Evolutionary conservation across 2,888 invertebrate species (phyloP), one percentile per base, ranked within the genome.

Genomic region (Agrypnus murinus): DNA sequence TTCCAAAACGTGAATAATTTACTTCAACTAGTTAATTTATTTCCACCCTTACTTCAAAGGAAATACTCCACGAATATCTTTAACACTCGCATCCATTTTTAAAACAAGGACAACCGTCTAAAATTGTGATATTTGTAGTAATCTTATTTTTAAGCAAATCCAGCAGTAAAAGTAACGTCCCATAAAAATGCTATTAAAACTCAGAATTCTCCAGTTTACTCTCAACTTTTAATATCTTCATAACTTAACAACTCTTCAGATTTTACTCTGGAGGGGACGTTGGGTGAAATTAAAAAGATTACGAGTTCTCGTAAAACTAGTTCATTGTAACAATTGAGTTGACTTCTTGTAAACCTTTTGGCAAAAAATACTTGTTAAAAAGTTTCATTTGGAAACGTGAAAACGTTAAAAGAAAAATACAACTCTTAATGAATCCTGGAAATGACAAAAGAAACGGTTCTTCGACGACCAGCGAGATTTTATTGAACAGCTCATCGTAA

Each of bases 401-500:
- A 43, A 60, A 43, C 17, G 15, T 60, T 34, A 46, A 9, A 45
- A 32, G 45, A 46, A 60, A 60, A 60, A 45, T 46, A 46, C 34
- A 60, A 46, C 31, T n/a, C 32, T 46, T 60, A 60, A 60, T 60
- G 46, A 46, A 31, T 60, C 17, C 46, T 60, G 46, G 45, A 46
- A 60, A 46, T 60, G 60, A 60, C 60, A 60, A 60, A 34, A 46
- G 60, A 19, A 60, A 34, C 46, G 46, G 32, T 46, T 46, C 34
- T 14, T 45, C 10, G 32, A 10, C 46, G 46, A 17, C 45, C 5
- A 60, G 34, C 60, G 45, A 60, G 60, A 60, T 45, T 60, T 60
- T 60, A 60, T 60, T 60, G 60, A 60, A 60, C 60, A 46, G 46
- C 34, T 46, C 45, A 46, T 60, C 34, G 45, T 14, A 45, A 60